A percentile compares a stretch with the other conserved stretches of the same genome.
Conservation (phyloP, 2,113 vertebrate genomes). For the Cyanoderma ruficeps region DNA sequence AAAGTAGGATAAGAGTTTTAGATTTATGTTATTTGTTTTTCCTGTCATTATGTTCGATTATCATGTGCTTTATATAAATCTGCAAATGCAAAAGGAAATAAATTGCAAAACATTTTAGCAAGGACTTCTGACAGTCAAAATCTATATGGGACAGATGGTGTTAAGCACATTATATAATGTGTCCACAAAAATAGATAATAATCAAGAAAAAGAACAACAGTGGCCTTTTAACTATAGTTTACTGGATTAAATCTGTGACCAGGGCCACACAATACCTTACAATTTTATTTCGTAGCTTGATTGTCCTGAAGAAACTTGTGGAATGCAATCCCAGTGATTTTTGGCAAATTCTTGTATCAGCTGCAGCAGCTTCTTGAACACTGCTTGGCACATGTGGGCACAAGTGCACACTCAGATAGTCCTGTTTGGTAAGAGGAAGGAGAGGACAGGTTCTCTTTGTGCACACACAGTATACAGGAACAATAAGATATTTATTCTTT, state of each 20-base stretch:
- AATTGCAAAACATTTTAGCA: background rate
- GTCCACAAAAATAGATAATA: background rate
- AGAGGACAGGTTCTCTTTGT: background rate
- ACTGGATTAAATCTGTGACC: background rate
- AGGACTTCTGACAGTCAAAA: background rate
- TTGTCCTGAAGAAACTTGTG: background rate
- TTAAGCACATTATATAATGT: background rate
- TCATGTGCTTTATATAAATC: background rate
- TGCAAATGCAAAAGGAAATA: background rate
- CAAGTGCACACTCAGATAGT: background rate
- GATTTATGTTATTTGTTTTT: background rate
- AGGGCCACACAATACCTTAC: background rate
- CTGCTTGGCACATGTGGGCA: accelerated
- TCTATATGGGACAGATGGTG: background rate
- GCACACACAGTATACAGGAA: background rate
- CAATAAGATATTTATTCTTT: background rate
- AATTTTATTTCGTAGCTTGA: background rate
- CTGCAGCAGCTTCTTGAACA: background rate
- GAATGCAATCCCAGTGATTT: background rate
- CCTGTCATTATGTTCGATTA: background rate
- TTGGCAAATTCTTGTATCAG: background rate
- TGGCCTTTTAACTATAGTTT: background rate
- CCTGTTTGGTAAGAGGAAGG: background rate
- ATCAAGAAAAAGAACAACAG: background rate
- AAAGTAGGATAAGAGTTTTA: background rate